Conservation (phyloP, 2,888 invertebrate species). For the Argyresthia goedartella region DNA sequence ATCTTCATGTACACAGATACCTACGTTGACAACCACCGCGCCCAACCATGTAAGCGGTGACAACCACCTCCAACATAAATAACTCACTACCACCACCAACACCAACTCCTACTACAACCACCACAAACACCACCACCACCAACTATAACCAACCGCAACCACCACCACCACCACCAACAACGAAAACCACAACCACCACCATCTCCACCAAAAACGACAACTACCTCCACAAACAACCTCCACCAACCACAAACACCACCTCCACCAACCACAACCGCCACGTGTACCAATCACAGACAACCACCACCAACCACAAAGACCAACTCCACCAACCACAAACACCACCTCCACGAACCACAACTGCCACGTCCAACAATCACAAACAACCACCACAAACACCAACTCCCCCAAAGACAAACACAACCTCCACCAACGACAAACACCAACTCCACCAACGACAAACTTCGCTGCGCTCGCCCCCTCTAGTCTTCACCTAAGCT, state of each 20-base stretch:
- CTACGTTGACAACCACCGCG: not conserved
- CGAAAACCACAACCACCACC: not conserved
- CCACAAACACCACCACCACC: too few species aligned
- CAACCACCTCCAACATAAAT: not conserved
- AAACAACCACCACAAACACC: too few species aligned
- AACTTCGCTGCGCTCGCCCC: too few species aligned
- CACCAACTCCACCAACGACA: too few species aligned
- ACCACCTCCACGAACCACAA: not conserved
- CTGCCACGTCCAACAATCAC: too few species aligned
- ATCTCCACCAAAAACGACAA: not conserved
- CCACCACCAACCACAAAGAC: not conserved
- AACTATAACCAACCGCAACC: too few species aligned
- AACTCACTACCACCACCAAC: too few species aligned
- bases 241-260: not conserved
- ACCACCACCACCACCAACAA: not conserved
- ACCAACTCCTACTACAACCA: too few species aligned
- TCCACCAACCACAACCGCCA: not conserved
- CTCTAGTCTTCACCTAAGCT: too few species aligned
- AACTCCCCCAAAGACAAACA: too few species aligned
- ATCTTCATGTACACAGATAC: not conserved
- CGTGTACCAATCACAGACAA: not conserved
- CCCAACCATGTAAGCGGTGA: not conserved
- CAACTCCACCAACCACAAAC: not conserved
- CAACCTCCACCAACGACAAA: too few species aligned
- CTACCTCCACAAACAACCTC: not conserved